Evolutionary conservation across 2,113 vertebrate species (phyloP).

Genomic region (Mastomys natalensis): DNA sequence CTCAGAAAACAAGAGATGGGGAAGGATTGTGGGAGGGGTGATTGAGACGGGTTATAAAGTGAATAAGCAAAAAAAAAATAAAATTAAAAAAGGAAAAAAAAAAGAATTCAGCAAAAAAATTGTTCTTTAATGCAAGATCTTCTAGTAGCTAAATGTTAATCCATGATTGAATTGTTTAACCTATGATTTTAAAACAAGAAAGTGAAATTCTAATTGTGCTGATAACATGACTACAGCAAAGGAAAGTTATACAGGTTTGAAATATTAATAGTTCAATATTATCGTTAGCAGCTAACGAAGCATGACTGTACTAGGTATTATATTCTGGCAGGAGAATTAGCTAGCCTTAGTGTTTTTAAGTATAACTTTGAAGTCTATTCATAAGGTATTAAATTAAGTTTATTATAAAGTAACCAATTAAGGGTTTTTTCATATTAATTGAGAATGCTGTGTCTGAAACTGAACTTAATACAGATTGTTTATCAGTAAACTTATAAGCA

Average conservation of each 20-base stretch:
- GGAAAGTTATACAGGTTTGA: background rate
- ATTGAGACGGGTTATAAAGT: too few relatives aligned
- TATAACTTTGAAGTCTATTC: slow-evolving; percentile 38
- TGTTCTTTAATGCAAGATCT: background rate
- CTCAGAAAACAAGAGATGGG: too few relatives aligned
- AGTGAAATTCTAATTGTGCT: background rate
- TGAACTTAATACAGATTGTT: background rate
- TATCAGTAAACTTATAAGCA: slow-evolving; percentile 10
- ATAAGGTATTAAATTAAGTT: slow-evolving; percentile 8
- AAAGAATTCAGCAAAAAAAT: too few relatives aligned
- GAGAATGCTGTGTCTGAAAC: slow-evolving; percentile 15
- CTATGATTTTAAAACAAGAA: slow-evolving; percentile 1
- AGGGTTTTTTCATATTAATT: background rate
- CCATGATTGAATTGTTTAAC: background rate
- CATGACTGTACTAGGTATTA: background rate
- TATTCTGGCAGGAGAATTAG: slow-evolving; percentile 5
- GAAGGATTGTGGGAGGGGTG: too few relatives aligned
- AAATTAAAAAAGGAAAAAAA: too few relatives aligned
- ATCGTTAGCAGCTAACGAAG: background rate
- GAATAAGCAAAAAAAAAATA: too few relatives aligned
- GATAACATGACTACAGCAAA: background rate
- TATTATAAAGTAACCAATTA: background rate
- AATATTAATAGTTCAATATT: slow-evolving; percentile 32
- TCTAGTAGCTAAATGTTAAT: background rate
- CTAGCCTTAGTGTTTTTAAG: slow-evolving; percentile 29